Conservation (phyloP, 2,797 vertebrate species). For the Sebastes dallii region DNA sequence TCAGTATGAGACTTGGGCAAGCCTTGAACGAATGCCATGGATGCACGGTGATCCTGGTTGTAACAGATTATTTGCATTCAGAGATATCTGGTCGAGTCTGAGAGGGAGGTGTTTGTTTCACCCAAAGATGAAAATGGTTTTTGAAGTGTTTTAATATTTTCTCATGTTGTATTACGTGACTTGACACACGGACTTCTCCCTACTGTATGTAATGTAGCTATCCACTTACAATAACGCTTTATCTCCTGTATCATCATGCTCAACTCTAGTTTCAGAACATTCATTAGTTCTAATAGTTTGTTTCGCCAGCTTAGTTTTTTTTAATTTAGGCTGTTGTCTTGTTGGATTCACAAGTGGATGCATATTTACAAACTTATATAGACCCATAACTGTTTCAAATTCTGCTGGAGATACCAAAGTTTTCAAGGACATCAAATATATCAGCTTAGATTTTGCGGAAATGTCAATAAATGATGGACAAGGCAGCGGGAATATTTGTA, state of each 20-base stretch:
- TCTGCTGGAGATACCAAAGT: not conserved
- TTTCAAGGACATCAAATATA: not conserved
- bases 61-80: slow-evolving; percentile 27
- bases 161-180: not conserved
- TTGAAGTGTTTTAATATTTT: not conserved
- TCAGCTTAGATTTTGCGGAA: slow-evolving; percentile 7
- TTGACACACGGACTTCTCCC: fast-evolving
- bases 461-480: slow-evolving; percentile 20
- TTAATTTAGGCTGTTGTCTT: not conserved
- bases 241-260: not conserved
- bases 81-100: slow-evolving; percentile 4
- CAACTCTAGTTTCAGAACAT: not conserved
- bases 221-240: not conserved
- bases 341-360: not conserved
- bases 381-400: slow-evolving; percentile 1
- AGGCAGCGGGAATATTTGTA: slow-evolving; percentile 5
- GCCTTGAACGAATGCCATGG: slow-evolving; percentile 52
- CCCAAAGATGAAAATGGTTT: not conserved
- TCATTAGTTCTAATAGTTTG: not conserved
- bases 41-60: slow-evolving; percentile 35
- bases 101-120: not conserved
- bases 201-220: not conserved
- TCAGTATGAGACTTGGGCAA: slow-evolving; percentile 48
- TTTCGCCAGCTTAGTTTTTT: not conserved
- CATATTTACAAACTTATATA: not conserved